Evolutionary conservation across 2,888 invertebrate species (phyloP).

Genomic region (Drosophila pseudotakahashii): DNA sequence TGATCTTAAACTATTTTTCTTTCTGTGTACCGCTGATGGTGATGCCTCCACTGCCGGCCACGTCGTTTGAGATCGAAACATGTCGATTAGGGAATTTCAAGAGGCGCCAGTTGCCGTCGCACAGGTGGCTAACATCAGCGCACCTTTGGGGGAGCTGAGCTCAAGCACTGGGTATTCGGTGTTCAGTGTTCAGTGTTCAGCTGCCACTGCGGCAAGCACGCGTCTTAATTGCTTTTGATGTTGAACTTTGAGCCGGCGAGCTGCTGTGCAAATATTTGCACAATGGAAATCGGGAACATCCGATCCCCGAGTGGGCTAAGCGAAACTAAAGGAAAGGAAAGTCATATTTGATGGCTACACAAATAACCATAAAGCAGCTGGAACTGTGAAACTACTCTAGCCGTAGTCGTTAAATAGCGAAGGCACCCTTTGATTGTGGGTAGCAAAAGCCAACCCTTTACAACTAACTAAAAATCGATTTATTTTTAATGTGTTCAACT

Average conservation of each 20-base stretch:
- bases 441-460: conserved; percentile 2
- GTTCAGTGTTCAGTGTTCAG: conserved; percentile 11
- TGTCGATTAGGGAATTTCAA: conserved; percentile 82
- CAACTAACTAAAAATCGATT: conserved; percentile 15
- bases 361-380: conserved; percentile 40
- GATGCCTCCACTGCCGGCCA: conserved; percentile 56
- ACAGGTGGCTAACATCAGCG: conserved; percentile 74
- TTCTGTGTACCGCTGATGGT: conserved; percentile 10
- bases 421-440: background rate
- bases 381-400: background rate
- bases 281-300: conserved; percentile 33
- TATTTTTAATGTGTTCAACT: background rate
- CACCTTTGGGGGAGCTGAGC: conserved; percentile 72
- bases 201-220: conserved; percentile 68
- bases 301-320: conserved; percentile 33
- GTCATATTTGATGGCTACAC: conserved; percentile 32
- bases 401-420: conserved; percentile 10
- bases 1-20: background rate
- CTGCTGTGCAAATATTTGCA: conserved; percentile 57
- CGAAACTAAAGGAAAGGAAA: conserved; percentile 33
- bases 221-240: conserved; percentile 83
- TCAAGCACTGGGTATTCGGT: conserved; percentile 16
- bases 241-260: conserved; percentile 81
- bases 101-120: conserved; percentile 79
- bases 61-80: conserved; percentile 81